Evolutionary conservation across 2,797 vertebrate species (phyloP), one percentile per base, ranked within the genome.

Genomic region (Enteromius fasciolatus): DNA sequence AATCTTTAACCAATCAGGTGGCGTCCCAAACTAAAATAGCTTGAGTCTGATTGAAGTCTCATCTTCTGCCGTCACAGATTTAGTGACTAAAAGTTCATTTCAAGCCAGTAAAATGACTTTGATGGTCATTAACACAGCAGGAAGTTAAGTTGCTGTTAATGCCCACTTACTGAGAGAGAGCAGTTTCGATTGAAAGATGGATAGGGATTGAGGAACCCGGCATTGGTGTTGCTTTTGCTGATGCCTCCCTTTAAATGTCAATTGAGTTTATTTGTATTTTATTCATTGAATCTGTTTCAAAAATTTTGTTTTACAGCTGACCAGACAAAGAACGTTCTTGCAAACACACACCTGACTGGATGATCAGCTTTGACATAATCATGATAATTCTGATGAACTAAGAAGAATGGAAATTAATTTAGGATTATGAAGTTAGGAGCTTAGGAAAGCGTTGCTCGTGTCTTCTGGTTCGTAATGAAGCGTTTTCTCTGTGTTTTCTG

Each of bases 261-360:
- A 6, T 28, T 4, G 33, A 52, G 28, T 18, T 44, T 0, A 7
- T 18, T 61, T 17, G 39, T 52, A 9, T 31, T 25, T 20, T 72
- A 1, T 11, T 57, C 4, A 59, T 25, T 20, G 23, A 70, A 80
- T 70, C 18, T 14, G 18, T 61, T 70, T 80, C 52, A 39, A 25
- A 54, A 31, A 28, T 69, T 80, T 59, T 80, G 66, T 80, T 80
- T 79, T 80, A 20, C 78, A 80, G 78, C 36, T 23, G 1, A 63
- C 64, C 77, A 68, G 46, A 52, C 76, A 68, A 76, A 68, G 50
- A 33, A 23, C 39, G 6, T 61, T 80, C 78, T 61, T 48, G 68
- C 78, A 61, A 59, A 69, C 54, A 44, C 28, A 23, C 78, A 80
- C 52, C 66, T 2, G 17, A 72, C 39, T 28, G 44, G 67, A 54